These are phyloP conservation scores for Turritopsis rubra DNA, from an alignment of 30 jellyfish, hydroid and myxozoan genomes.

Conservation along the genomic window DNA sequence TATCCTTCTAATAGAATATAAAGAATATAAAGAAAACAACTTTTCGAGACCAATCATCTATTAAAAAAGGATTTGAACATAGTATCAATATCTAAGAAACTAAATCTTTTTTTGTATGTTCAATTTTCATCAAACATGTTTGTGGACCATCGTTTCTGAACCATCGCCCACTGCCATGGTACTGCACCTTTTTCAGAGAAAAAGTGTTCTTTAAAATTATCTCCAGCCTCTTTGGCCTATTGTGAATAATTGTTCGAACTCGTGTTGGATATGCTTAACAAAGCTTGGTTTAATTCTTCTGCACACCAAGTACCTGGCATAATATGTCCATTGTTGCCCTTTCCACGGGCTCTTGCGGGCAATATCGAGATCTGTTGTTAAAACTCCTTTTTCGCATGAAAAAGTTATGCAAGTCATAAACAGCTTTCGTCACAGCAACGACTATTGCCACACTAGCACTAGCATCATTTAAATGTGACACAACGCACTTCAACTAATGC, in stretches of 20 bases:
- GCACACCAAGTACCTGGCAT: background rate
- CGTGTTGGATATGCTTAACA: background rate
- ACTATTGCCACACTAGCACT: background rate
- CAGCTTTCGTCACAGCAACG: background rate
- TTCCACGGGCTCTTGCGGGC: background rate
- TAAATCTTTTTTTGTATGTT: no score
- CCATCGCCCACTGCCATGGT: background rate
- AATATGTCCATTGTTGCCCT: background rate
- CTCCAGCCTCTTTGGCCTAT: background rate
- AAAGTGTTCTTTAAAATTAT: no score
- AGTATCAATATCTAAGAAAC: no score
- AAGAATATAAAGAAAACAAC: no score
- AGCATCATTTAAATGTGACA: no score
- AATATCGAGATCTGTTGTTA: background rate
- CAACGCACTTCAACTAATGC: no score
- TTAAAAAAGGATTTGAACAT: no score
- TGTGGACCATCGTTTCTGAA: background rate
- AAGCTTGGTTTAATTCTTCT: background rate
- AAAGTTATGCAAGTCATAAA: background rate
- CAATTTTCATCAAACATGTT: background rate
- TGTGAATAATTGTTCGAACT: background rate
- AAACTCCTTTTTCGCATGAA: background rate
- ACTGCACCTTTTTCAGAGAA: background rate
- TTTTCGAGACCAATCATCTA: no score
- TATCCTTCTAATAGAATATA: no score